Evolutionary conservation across 1,140 invertebrate genomes (phyloP), one percentile per base, ranked within the genome.

Genomic region (Caenorhabditis briggsae): DNA sequence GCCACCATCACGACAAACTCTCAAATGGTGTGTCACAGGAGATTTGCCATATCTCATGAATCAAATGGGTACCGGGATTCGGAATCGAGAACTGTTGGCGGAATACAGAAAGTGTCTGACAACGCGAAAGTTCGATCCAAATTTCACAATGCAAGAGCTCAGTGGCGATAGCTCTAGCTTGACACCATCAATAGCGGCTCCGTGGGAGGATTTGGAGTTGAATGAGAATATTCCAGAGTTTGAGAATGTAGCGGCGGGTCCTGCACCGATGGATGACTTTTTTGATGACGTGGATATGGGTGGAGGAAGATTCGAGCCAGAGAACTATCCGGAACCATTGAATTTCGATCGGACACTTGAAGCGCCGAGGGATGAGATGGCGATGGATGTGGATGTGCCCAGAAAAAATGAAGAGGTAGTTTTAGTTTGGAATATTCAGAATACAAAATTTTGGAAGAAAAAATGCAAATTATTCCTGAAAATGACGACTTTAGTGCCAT

Each of bases 21-120:
- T 99, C 97, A 96, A 98, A 91, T 98, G 97, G 96, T 99, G 99
- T 92, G 97, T 98, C 94, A 98, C 96, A 0, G 97, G 96, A 2
- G 96, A 78, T 9, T 20, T 86, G 9, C 53, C 65, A 16, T 50
- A 86, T 43, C 46, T 86, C 1, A 86, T 78, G 65, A 20, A 50
- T 18, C 50, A 20, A 9, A 65, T 65, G 0, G 84, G 84, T 2
- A 2, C n/a, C 20, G 12, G 11, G 23, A 78, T 78, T 20, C 8
- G 23, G 1, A 78, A 78, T 33, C 3, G 9, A 14, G 46, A 78
- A 5, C 20, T 78, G 18, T 46, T 78, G 1, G 5, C 1, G 5
- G 20, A 23, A 14, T 78, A 78, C 12, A 16, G 46, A 2, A 50
- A 23, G 23, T 50, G 46, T 23, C 20, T 78, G n/a, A 46, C 50